Evolutionary conservation across 2,797 vertebrate species (phyloP).

Genomic region (Todus mexicanus): DNA sequence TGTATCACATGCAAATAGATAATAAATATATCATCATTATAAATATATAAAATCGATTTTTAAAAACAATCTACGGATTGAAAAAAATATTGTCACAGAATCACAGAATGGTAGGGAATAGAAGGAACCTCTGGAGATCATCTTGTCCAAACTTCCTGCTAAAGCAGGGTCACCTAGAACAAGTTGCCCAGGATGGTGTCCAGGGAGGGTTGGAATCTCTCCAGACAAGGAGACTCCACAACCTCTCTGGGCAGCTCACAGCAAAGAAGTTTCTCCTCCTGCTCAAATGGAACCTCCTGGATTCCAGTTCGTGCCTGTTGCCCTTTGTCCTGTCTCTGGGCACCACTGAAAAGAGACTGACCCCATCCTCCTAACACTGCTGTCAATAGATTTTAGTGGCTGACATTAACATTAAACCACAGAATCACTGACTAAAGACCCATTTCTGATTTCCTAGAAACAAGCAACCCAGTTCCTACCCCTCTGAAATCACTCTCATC

Average conservation of each 20-base stretch:
- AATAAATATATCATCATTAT: neutral
- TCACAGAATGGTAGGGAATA: neutral
- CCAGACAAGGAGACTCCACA: neutral
- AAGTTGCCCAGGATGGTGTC: neutral
- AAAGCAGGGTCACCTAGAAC: neutral
- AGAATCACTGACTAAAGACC: neutral
- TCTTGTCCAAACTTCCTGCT: neutral
- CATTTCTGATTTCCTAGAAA: neutral
- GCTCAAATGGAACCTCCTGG: neutral
- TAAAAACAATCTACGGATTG: neutral
- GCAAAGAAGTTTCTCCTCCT: neutral
- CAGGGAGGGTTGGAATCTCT: neutral
- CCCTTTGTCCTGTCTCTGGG: neutral
- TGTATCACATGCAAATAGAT: neutral
- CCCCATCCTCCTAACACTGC: neutral
- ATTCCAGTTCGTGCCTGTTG: neutral
- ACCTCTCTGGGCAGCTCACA: neutral
- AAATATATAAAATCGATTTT: neutral
- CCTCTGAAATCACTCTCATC: neutral
- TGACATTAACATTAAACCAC: neutral
- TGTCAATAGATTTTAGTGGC: neutral
- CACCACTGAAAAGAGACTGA: neutral
- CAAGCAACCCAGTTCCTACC: neutral
- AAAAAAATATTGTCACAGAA: neutral
- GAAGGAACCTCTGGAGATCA: neutral